These are phyloP conservation scores for Vespertilio murinus DNA, from an alignment of 2,797 vertebrate species.

Conservation along the genomic window DNA sequence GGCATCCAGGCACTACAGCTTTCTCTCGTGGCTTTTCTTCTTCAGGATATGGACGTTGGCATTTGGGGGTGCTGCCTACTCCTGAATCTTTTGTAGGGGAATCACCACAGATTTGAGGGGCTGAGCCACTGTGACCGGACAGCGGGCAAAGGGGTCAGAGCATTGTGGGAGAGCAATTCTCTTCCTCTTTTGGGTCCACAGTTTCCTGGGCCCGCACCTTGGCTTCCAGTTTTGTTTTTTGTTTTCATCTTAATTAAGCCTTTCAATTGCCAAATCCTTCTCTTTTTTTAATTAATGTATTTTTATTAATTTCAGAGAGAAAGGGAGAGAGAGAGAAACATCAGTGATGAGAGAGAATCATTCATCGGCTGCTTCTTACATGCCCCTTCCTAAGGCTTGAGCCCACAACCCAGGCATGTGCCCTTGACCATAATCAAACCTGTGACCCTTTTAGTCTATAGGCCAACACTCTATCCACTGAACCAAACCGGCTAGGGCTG, in stretches of 20 bases:
- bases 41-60: constrained; percentile 41
- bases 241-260: constrained; percentile 91
- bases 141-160: constrained; percentile 28
- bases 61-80: constrained; percentile 58
- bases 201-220: constrained; percentile 73
- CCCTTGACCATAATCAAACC: too few relatives aligned
- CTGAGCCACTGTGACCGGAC: constrained; percentile 44
- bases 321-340: too few relatives aligned
- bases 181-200: constrained; percentile 21
- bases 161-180: constrained; percentile 52
- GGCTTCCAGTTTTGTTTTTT: constrained; percentile 86
- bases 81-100: constrained; percentile 86
- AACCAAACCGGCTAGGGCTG: too few relatives aligned
- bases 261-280: constrained; percentile 87
- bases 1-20: constrained; percentile 41
- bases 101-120: constrained; percentile 86
- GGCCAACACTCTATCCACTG: too few relatives aligned
- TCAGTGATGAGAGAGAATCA: too few relatives aligned
- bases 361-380: too few relatives aligned
- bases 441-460: too few relatives aligned
- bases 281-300: too few relatives aligned
- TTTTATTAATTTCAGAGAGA: too few relatives aligned
- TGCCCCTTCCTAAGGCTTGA: too few relatives aligned
- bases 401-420: too few relatives aligned
- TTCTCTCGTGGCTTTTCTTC: constrained; percentile 65